Evolutionary conservation across 2,888 invertebrate genomes (phyloP), one percentile per base, ranked within the genome.

Genomic region (Cyaniris semiargus): DNA sequence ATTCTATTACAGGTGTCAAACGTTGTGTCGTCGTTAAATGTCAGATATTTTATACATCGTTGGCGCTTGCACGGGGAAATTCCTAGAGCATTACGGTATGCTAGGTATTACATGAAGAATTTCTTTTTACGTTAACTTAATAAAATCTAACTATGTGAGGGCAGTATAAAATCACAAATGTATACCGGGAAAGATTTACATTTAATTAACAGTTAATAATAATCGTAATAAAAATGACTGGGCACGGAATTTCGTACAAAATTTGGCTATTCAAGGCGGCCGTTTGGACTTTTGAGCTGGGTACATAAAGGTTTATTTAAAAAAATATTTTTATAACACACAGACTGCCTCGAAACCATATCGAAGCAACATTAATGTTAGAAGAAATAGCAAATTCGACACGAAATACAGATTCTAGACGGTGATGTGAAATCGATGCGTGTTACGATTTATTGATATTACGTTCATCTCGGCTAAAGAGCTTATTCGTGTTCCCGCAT

Each of bases 381-480:
- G 53, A 18, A 1, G 15, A 18, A 53, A 53, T 18, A 53, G 13
- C 18, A 53, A 53, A 53, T 53, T 18, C 27, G 27, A n/a, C 27
- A 27, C 18, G 53, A 27, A 1, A 27, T 66, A 15, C 27, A 66
- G 66, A 27, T 66, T 27, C 66, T 27, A 66, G 66, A 66, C 27
- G 27, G 27, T 27, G 1, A n/a, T 34, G 70, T 18, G 34, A 53
- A 53, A 53, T 53, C 53, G 53, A 53, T 53, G 53, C 53, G 34
- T n/a, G 18, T 70, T 31, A 70, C 70, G n/a, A 70, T 70, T 70
- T 70, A 70, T 70, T 70, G 70, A 70, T 70, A 70, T 70, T 66
- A 66, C 66, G 70, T 34, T 70, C 34, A 38, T 70, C 70, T 70
- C 74, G 48, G 15, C 48, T 48, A 74, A 44, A 74, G 74, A 74